These are phyloP conservation scores for Uloborus plumipes DNA, from an alignment of 2,888 invertebrate species.

Conservation along the genomic window DNA sequence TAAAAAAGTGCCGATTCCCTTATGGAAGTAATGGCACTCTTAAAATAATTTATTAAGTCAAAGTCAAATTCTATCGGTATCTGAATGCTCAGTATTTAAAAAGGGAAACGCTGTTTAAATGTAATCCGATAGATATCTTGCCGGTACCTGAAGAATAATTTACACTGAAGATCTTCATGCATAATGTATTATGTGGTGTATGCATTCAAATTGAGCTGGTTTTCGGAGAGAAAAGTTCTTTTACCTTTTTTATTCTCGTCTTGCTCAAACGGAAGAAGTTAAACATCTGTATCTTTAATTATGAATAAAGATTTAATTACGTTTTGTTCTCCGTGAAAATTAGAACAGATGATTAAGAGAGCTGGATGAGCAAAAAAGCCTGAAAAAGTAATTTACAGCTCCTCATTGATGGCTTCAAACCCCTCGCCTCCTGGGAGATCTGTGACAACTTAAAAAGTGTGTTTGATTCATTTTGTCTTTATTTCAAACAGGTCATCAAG, in stretches of 20 bases:
- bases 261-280: slow-evolving; percentile 25
- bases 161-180: slow-evolving; percentile 30
- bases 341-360: slow-evolving; percentile 4
- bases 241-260: slow-evolving; percentile 16
- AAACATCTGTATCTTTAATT: slow-evolving; percentile 57
- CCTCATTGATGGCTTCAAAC: slow-evolving; percentile 8
- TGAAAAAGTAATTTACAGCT: slow-evolving; percentile 42
- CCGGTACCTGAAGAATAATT: slow-evolving; percentile 33
- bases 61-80: slow-evolving; percentile 2
- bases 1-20: too few relatives aligned
- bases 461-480: not conserved
- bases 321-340: slow-evolving; percentile 35
- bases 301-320: slow-evolving; percentile 62
- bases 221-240: not conserved
- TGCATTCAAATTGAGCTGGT: slow-evolving; percentile 18
- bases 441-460: slow-evolving; percentile 20
- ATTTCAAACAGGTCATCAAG: slow-evolving; percentile 27
- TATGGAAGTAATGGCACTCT: not conserved
- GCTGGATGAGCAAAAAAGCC: slow-evolving; percentile 5
- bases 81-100: too few relatives aligned
- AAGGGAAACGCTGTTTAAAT: slow-evolving; percentile 28
- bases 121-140: slow-evolving; percentile 17
- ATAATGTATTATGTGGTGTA: slow-evolving; percentile 52
- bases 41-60: slow-evolving; percentile 23
- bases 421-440: slow-evolving; percentile 16